Conservation (phyloP, 2,888 invertebrate species). For the Globia sparganii region DNA sequence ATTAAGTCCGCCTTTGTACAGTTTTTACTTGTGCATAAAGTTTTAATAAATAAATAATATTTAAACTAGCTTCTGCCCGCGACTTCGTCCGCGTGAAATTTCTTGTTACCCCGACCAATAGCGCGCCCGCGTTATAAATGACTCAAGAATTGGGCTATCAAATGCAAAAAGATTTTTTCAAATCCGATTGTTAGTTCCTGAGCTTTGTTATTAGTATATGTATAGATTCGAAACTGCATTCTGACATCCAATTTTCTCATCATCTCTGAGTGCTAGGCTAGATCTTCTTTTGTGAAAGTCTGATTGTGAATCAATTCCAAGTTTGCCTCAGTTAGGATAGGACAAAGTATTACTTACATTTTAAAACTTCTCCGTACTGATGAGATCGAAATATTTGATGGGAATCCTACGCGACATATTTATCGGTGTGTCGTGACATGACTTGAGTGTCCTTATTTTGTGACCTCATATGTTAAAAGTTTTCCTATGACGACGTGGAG, state of each 20-base stretch:
- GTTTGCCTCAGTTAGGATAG: constrained; percentile 21
- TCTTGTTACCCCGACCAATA: neutral
- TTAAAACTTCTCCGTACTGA: constrained; percentile 63
- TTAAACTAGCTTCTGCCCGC: constrained; percentile 4
- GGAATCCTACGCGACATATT: constrained; percentile 70
- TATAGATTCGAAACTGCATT: constrained; percentile 11
- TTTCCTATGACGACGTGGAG: constrained; percentile 64
- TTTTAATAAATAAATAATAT: too few species aligned
- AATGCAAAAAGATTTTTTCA: too few species aligned
- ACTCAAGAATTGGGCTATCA: too few species aligned
- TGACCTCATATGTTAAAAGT: constrained; percentile 69
- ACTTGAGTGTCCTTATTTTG: constrained; percentile 62
- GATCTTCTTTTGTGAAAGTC: constrained; percentile 30
- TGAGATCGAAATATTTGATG: constrained; percentile 70
- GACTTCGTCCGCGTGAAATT: neutral
- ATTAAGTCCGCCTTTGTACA: too few species aligned
- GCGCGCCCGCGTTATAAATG: too few species aligned
- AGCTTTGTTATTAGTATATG: neutral
- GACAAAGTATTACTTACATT: constrained; percentile 58
- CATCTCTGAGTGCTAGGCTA: neutral
- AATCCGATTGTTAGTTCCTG: neutral
- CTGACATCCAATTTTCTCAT: neutral
- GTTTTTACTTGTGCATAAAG: too few species aligned
- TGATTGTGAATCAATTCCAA: constrained; percentile 42
- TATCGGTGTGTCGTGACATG: constrained; percentile 73